Evolutionary conservation across 2,113 vertebrate species (phyloP).

Genomic region (Sinosuthora webbiana): DNA sequence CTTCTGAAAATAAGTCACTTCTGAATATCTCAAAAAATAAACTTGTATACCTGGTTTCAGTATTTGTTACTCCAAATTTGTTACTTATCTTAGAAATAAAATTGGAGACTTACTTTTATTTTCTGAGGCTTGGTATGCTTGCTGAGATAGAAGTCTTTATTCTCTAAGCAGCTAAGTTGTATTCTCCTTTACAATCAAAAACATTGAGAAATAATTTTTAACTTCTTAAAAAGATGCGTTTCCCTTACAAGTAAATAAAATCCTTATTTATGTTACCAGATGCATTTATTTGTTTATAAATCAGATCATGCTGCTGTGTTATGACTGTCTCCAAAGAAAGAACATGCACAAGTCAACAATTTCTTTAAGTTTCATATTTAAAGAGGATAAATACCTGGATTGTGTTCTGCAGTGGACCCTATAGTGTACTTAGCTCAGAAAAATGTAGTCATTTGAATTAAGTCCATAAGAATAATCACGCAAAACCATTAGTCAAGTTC

Average conservation of each 20-base stretch:
- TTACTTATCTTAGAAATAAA: background rate
- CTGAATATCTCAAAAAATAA: background rate
- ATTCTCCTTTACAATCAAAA: background rate
- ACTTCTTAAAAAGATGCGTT: background rate
- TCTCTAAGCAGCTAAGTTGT: background rate
- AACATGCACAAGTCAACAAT: background rate
- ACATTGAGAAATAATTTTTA: background rate
- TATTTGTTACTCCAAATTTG: background rate
- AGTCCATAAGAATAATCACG: background rate
- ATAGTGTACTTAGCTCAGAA: background rate
- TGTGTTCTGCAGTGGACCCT: background rate
- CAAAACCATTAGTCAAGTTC: background rate
- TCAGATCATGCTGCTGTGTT: background rate
- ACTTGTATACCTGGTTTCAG: background rate
- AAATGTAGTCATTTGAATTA: background rate
- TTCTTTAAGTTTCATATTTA: background rate
- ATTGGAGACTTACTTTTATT: background rate
- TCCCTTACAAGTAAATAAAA: background rate
- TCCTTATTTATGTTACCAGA: background rate
- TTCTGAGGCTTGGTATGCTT: background rate
- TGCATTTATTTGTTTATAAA: background rate
- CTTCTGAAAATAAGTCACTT: background rate
- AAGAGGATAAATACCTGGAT: background rate
- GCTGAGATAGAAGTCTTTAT: background rate
- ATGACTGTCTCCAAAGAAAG: background rate